These are phyloP conservation scores for Colinus virginianus DNA, from an alignment of 2,113 vertebrate genomes.

Conservation along the genomic window DNA sequence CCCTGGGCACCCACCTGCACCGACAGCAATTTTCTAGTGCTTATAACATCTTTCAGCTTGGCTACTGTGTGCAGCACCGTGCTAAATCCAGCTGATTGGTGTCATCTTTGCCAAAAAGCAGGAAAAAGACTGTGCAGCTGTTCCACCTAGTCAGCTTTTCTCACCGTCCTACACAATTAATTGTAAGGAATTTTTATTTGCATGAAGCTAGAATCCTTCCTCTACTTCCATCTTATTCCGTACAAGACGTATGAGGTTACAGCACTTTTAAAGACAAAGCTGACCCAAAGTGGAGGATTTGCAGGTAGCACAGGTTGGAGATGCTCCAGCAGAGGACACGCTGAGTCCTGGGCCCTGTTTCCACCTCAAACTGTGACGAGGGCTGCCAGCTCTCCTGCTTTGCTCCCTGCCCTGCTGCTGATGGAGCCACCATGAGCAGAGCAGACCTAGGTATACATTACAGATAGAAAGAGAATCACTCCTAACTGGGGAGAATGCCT, in stretches of 20 bases:
- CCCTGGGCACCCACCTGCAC: neutral
- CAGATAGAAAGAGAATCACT: neutral
- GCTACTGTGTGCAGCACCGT: neutral
- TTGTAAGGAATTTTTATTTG: neutral
- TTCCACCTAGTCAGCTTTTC: neutral
- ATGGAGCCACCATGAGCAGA: neutral
- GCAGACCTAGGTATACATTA: neutral
- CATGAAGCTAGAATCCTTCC: neutral
- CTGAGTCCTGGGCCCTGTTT: neutral
- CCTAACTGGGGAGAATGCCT: neutral
- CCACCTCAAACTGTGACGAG: neutral
- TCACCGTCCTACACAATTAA: neutral
- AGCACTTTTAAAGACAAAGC: neutral
- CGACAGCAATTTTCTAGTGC: neutral
- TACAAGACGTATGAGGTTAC: neutral
- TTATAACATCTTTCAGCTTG: conserved; percentile 1
- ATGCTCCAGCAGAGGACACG: neutral
- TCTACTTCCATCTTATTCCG: neutral
- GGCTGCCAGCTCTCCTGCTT: neutral
- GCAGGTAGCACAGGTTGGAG: neutral
- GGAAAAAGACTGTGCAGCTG: neutral
- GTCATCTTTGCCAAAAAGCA: neutral
- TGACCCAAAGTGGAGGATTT: neutral
- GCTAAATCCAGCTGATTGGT: neutral
- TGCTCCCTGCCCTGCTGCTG: fast-evolving